Evolutionary conservation across 1,140 invertebrate species (phyloP).

Genomic region (Lycorma delicatula): DNA sequence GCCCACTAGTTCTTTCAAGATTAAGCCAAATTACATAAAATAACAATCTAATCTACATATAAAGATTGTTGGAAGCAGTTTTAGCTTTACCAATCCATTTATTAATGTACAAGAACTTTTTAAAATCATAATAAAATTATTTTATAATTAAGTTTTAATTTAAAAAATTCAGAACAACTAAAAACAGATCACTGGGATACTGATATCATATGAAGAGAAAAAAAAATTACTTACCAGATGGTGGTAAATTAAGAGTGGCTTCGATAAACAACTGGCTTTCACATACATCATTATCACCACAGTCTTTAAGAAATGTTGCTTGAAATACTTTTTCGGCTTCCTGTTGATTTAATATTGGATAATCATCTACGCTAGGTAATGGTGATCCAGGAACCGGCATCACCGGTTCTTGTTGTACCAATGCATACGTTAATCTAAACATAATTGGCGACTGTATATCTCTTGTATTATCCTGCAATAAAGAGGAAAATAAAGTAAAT

Average conservation of each 20-base stretch:
- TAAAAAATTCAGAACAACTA: too few relatives aligned
- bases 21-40: too few relatives aligned
- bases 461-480: slow-evolving; percentile 56
- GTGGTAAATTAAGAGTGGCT: slow-evolving; percentile 53
- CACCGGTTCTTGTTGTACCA: slow-evolving; percentile 59
- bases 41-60: too few relatives aligned
- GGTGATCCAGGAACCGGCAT: slow-evolving; percentile 44
- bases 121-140: too few relatives aligned
- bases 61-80: too few relatives aligned
- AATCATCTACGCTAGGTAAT: slow-evolving; percentile 63
- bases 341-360: slow-evolving; percentile 82
- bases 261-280: slow-evolving; percentile 70
- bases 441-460: slow-evolving; percentile 78
- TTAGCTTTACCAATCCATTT: too few relatives aligned
- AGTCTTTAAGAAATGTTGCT: slow-evolving; percentile 87
- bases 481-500: slow-evolving; percentile 7
- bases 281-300: slow-evolving; percentile 81
- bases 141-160: too few relatives aligned
- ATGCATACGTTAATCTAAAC: slow-evolving; percentile 74
- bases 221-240: slow-evolving; percentile 12
- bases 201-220: not conserved
- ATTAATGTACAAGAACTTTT: too few relatives aligned
- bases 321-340: slow-evolving; percentile 71
- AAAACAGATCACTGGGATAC: too few relatives aligned
- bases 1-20: too few relatives aligned